Base-by-base conservation (phyloP, 2,113 vertebrate species). In the Chloropsis hardwickii region DNA sequence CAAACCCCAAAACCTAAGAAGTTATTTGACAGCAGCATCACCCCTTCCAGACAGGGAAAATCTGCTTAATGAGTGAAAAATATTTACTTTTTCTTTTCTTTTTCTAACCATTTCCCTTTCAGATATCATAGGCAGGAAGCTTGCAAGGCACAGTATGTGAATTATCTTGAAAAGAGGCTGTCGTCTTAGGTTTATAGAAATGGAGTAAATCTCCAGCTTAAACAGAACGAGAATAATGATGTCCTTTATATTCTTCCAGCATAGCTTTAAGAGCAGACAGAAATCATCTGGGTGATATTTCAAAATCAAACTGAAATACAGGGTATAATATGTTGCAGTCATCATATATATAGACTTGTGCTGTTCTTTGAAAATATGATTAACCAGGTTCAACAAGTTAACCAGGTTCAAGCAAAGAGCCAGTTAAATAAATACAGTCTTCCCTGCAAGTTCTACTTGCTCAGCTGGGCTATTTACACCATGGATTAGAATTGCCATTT, bases 161-260 rank as follows among this genome's bases (percentile, higher is more conserved):
- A 93, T 95, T 95, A 93, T 74, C 94, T 94, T 91, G 92, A 96
- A 95, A 91, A 91, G 70, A 87, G 66, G 37, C 57, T 95, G 91
- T 89, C 87, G 0, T 94, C 77, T 89, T 81, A 74, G 83, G 53
- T 96, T 95, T 94, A 94, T 81, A 80, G 81, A 94, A 95, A 94
- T 67, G 31, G 81, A 95, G 80, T 93, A 92, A 94, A 94, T 91
- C 94, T 94, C 76, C 74, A 92, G 79, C 93, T 96, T 91, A 88
- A 96, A 94, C 37, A 94, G 92, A 86, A 90, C 37, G 51, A 57
- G 62, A 81, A 93, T 83, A 94, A 94, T 90, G 70, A 94, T 76
- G 84, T 94, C 69, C 84, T 97, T 91, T 96, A 85, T 93, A 88
- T 80, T 91, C 78, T 82, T 90, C 88, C 81, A 86, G 69, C 67